phyloP scores from a whole-genome alignment of 2,797 vertebrate genomes.

The Crypturellus tataupa region DNA sequence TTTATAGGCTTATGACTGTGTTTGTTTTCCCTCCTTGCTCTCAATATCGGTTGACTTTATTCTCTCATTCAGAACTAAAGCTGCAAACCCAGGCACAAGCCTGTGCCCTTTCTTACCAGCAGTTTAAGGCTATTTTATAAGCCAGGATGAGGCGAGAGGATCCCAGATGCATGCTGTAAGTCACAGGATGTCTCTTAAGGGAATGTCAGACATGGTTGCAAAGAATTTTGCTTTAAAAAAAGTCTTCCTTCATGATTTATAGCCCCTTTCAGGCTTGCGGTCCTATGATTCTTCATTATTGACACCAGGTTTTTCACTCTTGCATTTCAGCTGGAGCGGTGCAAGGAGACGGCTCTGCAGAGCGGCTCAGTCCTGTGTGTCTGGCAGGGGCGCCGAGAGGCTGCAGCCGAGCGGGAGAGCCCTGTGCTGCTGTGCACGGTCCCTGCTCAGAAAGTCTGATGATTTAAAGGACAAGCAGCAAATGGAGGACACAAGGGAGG shows the following conservation, averaged over 20 bases:
- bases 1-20: conserved; percentile 75
- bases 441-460: conserved; percentile 53
- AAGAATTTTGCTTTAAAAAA: background rate
- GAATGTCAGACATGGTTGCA: background rate
- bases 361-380: conserved; percentile 55
- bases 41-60: conserved; percentile 63
- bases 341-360: conserved; percentile 64
- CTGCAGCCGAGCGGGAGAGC: conserved; percentile 58
- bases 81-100: conserved; percentile 37
- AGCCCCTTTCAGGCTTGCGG: background rate
- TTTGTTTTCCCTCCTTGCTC: conserved; percentile 61
- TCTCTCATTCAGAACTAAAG: conserved; percentile 62
- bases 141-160: background rate
- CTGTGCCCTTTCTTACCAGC: conserved; percentile 51
- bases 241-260: background rate
- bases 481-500: conserved; percentile 38
- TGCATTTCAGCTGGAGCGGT: conserved; percentile 23
- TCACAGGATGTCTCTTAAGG: background rate
- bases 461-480: conserved; percentile 33
- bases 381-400: conserved; percentile 47
- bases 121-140: conserved; percentile 64
- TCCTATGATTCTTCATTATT: conserved; percentile 24
- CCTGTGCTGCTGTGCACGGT: conserved; percentile 52
- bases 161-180: background rate
- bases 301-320: conserved; percentile 2